Conservation (phyloP, 1,140 invertebrate species). For the Brachionus manjavacas region DNA sequence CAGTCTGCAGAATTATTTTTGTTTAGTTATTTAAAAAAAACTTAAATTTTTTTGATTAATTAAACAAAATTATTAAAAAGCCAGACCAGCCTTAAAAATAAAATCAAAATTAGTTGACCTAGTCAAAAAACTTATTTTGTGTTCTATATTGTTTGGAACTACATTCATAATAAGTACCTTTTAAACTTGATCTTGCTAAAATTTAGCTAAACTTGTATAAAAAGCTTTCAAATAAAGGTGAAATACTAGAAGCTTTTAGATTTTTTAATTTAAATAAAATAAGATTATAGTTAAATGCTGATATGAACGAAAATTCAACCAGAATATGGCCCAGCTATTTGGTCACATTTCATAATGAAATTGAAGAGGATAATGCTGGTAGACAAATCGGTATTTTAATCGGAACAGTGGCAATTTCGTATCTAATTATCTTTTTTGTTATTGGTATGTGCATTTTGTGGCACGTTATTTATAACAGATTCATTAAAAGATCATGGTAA, state of each 20-base stretch:
- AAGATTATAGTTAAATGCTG: neutral
- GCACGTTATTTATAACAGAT: neutral
- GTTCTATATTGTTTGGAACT: neutral
- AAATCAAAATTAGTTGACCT: neutral
- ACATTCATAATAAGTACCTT: neutral
- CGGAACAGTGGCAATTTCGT: neutral
- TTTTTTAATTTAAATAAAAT: neutral
- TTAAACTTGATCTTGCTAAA: neutral
- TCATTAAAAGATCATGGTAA: conserved; percentile 3
- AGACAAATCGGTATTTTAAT: conserved; percentile 13
- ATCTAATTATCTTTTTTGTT: neutral
- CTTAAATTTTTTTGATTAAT: neutral
- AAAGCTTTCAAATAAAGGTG: neutral
- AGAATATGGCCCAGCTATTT: neutral
- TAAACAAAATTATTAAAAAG: neutral
- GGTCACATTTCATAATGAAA: neutral
- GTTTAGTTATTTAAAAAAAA: neutral
- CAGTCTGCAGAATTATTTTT: neutral
- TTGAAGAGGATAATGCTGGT: neutral
- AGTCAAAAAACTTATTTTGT: neutral
- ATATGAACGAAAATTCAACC: neutral
- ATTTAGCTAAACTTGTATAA: too few species aligned
- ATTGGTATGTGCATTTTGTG: neutral
- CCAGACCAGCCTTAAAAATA: neutral
- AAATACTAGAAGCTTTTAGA: neutral